Base-by-base conservation (phyloP, 2,797 vertebrate species). In the Propithecus deckenii region DNA sequence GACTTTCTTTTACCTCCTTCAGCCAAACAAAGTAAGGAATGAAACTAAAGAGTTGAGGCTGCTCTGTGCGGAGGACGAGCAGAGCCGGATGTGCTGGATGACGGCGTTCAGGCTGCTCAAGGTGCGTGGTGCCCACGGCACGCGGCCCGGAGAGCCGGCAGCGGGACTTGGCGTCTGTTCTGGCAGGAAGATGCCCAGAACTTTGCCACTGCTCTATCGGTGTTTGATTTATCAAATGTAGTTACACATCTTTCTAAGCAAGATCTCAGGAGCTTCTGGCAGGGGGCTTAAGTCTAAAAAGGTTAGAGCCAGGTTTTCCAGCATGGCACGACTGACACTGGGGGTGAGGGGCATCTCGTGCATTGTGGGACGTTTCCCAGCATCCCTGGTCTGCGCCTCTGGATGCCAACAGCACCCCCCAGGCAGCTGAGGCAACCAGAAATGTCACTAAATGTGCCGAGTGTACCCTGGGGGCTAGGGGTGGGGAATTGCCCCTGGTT, bases 41-140 rank as follows among this genome's bases (percentile, higher is more conserved):
- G 99, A 99, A 97, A 98, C 98, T 12, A 99, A 99, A 98, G 99
- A 99, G 94, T 98, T 99, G 91, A 99, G 99, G 97, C 98, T 99
- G 99, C 98, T 99, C 96, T 99, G 99, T 97, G 99, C 99, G 0
- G 99, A 99, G 96, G 99, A 99, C 7, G 99, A 99, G 85, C 99
- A 99, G 98, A 99, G 99, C 98, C 98, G 99, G 79, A 99, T 99
- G 0, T 99, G 99, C 98, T 99, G 99, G 99, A 99, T 99, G 99
- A 99, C 99, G 0, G 99, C 99, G 4, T 99, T 99, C 98, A 99
- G 99, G 96, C 99, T 99, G 55, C 98, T 99, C 94, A 99, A 99
- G 99, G 99, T 99, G 99, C 74, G 7, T 71, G 11, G 52, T 75
- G 48, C 76, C 15, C 22, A 3, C 32, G 1, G 48, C 13, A 5